Conservation (phyloP, 92 coral and sea anemone genomes). For the Blastomussa wellsi region DNA sequence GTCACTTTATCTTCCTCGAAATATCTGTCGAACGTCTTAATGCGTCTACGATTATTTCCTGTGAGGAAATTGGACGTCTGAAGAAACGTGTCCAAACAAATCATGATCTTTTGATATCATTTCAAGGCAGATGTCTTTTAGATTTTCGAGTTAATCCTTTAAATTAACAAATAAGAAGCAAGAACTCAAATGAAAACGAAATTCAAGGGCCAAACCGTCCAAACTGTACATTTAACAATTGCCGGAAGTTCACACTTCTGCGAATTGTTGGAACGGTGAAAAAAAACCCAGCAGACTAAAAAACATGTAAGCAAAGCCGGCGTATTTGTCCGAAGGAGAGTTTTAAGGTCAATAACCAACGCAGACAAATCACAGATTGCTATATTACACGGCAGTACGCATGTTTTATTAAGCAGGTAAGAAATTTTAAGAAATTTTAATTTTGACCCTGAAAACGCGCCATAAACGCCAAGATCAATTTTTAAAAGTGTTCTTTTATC, state of each 20-base stretch:
- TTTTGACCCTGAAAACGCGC: too few relatives aligned
- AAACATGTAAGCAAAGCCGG: neutral
- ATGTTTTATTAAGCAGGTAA: too few relatives aligned
- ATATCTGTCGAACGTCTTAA: neutral
- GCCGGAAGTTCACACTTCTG: constrained; percentile 31
- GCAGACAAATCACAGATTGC: neutral
- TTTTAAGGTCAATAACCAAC: neutral
- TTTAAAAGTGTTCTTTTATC: neutral
- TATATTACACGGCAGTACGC: too few relatives aligned
- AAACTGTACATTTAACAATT: constrained; percentile 34
- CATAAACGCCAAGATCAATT: neutral
- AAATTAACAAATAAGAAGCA: neutral
- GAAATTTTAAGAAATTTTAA: too few relatives aligned
- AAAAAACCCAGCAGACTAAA: neutral
- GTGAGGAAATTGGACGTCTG: constrained; percentile 8
- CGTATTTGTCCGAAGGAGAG: neutral
- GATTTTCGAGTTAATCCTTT: neutral
- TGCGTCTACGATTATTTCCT: constrained; percentile 9
- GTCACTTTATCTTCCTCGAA: neutral
- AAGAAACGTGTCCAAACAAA: neutral
- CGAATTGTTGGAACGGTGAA: neutral
- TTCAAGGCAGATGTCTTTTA: neutral
- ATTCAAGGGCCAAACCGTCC: neutral
- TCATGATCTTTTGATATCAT: constrained; percentile 5
- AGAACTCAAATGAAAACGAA: neutral